These are phyloP conservation scores for Lasioglossum vierecki DNA, from an alignment of 2,888 invertebrate species.

Conservation along the genomic window DNA sequence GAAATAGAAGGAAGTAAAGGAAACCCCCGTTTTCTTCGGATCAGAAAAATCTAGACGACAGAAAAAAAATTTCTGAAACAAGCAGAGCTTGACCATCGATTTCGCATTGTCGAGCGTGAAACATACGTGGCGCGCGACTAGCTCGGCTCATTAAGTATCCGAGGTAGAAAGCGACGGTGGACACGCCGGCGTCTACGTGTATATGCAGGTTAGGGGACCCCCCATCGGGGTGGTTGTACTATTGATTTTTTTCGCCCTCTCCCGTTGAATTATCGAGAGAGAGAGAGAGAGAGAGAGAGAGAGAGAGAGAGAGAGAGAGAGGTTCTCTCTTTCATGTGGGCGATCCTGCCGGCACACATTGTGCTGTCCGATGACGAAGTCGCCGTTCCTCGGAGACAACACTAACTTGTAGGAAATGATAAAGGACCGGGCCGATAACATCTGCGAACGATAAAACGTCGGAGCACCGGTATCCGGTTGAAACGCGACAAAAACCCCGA, in stretches of 20 bases:
- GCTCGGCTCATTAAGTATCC: conserved; percentile 75
- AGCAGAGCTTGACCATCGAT: conserved; percentile 15
- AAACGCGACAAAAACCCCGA: conserved; percentile 2
- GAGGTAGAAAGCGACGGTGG: conserved; percentile 65
- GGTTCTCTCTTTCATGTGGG: conserved; percentile 58
- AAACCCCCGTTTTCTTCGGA: not conserved
- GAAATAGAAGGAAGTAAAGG: not conserved
- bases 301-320: conserved; percentile 29
- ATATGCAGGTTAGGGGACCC: conserved; percentile 64
- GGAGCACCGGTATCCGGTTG: conserved; percentile 2
- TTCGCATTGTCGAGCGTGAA: conserved; percentile 41
- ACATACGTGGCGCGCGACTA: conserved; percentile 59
- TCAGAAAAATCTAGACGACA: not conserved
- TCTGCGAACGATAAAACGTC: conserved; percentile 29
- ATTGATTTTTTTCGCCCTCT: conserved; percentile 80
- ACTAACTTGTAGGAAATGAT: conserved; percentile 15
- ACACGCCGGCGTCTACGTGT: conserved; percentile 28
- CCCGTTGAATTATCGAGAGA: conserved; percentile 78
- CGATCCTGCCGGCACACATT: conserved; percentile 72
- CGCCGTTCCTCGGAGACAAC: conserved; percentile 13
- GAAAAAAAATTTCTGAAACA: not conserved
- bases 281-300: conserved; percentile 46
- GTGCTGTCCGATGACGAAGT: conserved; percentile 57
- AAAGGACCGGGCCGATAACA: conserved; percentile 41
- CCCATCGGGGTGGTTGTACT: conserved; percentile 76